Percentiles rank a stretch among this genome's conserved stretches.
Conservation (phyloP, 2,888 invertebrate genomes). For the Maniola hyperantus region DNA sequence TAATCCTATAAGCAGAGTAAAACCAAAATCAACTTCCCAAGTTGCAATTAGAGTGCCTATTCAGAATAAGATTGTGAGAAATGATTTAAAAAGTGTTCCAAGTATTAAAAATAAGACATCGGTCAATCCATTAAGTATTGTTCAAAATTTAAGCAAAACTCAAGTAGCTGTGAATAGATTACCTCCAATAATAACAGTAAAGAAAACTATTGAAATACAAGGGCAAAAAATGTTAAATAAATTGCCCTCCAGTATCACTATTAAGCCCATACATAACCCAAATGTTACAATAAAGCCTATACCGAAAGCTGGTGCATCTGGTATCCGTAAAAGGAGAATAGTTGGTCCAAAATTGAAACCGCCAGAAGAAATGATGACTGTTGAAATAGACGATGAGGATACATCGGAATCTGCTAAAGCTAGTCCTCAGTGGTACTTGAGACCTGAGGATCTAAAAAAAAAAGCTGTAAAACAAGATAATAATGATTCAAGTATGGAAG, state of each 20-base stretch:
- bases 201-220: conserved; percentile 43
- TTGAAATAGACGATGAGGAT: conserved; percentile 73
- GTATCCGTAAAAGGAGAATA: conserved; percentile 30
- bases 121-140: conserved; percentile 45
- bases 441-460: conserved; percentile 61
- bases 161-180: conserved; percentile 42
- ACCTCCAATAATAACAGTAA: conserved; percentile 33
- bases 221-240: conserved; percentile 46
- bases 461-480: conserved; percentile 15
- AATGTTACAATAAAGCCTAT: conserved; percentile 51
- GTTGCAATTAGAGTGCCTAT: conserved; percentile 28
- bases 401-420: conserved; percentile 41
- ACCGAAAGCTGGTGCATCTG: conserved; percentile 27
- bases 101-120: conserved; percentile 37
- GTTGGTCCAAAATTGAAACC: conserved; percentile 31
- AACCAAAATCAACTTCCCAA: background rate
- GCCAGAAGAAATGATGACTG: conserved; percentile 52
- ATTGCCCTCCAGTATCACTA: conserved; percentile 64
- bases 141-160: conserved; percentile 40
- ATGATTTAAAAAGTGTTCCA: conserved; percentile 34
- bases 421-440: conserved; percentile 69
- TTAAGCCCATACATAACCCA: conserved; percentile 36
- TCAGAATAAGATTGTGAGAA: conserved; percentile 25
- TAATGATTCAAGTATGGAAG: conserved; percentile 3
- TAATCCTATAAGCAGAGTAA: background rate